Percentiles rank a stretch among this genome's conserved stretches.
Conservation (phyloP, 2,797 vertebrate species). For the Hemibagrus guttatus region DNA sequence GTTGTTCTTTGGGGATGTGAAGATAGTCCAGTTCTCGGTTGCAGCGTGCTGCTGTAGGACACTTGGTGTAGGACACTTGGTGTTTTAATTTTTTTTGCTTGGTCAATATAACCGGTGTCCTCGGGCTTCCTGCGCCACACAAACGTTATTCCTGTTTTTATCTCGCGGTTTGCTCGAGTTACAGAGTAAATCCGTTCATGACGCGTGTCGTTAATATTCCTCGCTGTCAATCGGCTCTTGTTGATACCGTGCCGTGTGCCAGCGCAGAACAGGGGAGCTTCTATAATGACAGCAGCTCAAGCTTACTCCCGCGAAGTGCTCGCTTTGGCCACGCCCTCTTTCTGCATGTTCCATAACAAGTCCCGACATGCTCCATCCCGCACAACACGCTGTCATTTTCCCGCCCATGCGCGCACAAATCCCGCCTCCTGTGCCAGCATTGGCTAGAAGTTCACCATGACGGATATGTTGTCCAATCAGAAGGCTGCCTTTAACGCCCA, state of each 20-base stretch:
- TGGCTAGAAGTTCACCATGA: background rate
- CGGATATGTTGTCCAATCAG: background rate
- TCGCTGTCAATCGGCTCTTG: background rate
- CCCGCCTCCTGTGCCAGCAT: background rate
- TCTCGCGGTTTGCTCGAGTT: constrained; percentile 9
- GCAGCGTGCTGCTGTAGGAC: background rate
- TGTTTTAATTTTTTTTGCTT: background rate
- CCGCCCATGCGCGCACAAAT: background rate
- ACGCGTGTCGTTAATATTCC: background rate
- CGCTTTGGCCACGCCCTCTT: constrained; percentile 52
- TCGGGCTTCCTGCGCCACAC: constrained; percentile 18
- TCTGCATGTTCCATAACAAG: constrained; percentile 64
- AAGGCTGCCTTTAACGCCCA: background rate
- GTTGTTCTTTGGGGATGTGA: background rate
- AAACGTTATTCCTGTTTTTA: constrained; percentile 48
- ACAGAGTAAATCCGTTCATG: constrained; percentile 35
- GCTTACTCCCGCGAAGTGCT: constrained; percentile 56
- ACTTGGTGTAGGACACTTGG: constrained; percentile 7
- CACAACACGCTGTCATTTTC: background rate
- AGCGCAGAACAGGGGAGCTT: background rate
- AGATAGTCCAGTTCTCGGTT: constrained; percentile 25
- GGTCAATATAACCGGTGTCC: constrained; percentile 40
- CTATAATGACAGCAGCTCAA: constrained; percentile 27
- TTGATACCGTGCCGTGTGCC: background rate
- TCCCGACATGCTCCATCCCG: constrained; percentile 67